Conservation (phyloP, 2,113 vertebrate genomes). For the Macquaria australasica region DNA sequence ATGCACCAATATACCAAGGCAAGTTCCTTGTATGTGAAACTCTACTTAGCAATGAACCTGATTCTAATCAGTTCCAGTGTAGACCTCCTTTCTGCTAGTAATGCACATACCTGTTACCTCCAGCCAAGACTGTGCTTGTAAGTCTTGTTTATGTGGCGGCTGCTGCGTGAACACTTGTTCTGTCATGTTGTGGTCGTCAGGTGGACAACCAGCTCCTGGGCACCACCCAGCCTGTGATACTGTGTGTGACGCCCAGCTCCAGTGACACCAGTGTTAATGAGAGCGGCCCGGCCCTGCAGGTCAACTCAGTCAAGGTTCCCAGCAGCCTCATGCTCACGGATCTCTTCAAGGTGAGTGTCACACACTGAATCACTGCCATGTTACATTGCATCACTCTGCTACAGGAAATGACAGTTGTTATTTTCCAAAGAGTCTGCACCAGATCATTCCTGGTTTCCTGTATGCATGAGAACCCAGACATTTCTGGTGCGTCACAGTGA, state of each 20-base stretch:
- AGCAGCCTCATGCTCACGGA: slow-evolving; percentile 93
- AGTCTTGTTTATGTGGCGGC: not conserved
- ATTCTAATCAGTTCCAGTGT: not conserved
- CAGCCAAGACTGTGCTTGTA: not conserved
- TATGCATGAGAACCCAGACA: not conserved
- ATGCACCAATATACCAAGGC: no score
- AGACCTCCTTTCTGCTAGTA: not conserved
- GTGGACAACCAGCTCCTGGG: slow-evolving; percentile 98
- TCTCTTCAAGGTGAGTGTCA: slow-evolving; percentile 92
- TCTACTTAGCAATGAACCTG: no score
- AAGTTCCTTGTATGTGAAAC: no score
- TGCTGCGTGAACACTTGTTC: not conserved
- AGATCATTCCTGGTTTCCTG: not conserved
- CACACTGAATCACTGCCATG: not conserved
- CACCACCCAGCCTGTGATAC: slow-evolving; percentile 92
- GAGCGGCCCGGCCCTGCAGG: slow-evolving; percentile 89
- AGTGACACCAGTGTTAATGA: slow-evolving; percentile 85
- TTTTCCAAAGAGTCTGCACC: no score
- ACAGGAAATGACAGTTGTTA: not conserved
- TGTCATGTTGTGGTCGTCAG: slow-evolving; percentile 73
- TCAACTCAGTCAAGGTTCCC: slow-evolving; percentile 94
- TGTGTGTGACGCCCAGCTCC: slow-evolving; percentile 90
- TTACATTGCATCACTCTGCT: not conserved
- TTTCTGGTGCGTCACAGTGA: not conserved
- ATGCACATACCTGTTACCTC: not conserved